These are phyloP conservation scores for Cololabis saira DNA, from an alignment of 2,113 vertebrate genomes.

Conservation along the genomic window DNA sequence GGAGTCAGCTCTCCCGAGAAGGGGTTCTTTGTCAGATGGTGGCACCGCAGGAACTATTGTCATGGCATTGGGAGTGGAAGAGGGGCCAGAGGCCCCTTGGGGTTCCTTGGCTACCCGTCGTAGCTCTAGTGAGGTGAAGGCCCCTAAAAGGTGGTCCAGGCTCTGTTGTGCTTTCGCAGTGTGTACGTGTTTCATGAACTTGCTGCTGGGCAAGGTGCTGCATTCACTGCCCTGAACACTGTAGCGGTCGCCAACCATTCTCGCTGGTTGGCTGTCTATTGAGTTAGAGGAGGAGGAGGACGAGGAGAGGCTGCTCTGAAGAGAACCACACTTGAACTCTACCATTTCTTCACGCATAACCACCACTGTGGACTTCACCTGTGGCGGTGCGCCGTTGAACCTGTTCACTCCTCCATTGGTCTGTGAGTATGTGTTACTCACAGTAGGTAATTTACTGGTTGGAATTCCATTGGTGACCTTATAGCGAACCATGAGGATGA, in stretches of 20 bases:
- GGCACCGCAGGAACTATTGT: slow-evolving; percentile 75
- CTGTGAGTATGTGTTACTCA: slow-evolving; percentile 93
- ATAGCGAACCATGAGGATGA: slow-evolving; percentile 97
- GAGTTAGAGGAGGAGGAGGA: slow-evolving; percentile 87
- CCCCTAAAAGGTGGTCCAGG: slow-evolving; percentile 94
- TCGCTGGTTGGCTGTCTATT: slow-evolving; percentile 86
- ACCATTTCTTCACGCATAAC: slow-evolving; percentile 89
- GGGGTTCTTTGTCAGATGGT: slow-evolving; percentile 92
- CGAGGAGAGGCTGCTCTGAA: slow-evolving; percentile 90
- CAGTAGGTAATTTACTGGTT: slow-evolving; percentile 83
- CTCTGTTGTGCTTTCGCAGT: slow-evolving; percentile 87
- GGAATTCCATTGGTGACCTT: slow-evolving; percentile 89
- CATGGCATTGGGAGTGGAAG: slow-evolving; percentile 51
- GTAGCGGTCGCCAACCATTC: slow-evolving; percentile 81
- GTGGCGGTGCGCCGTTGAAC: slow-evolving; percentile 81
- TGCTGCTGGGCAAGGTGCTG: slow-evolving; percentile 87
- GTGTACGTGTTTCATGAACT: slow-evolving; percentile 86
- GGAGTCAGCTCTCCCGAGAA: slow-evolving; percentile 87
- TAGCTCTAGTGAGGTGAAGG: slow-evolving; percentile 94
- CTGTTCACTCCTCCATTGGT: slow-evolving; percentile 87
- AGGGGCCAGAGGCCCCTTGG: slow-evolving; percentile 63
- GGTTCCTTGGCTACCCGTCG: slow-evolving; percentile 84
- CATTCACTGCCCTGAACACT: slow-evolving; percentile 83
- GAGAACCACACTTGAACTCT: slow-evolving; percentile 90
- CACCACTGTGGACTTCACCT: slow-evolving; percentile 86